Evolutionary conservation across 1,140 invertebrate genomes (phyloP).

Genomic region (roundworm (Caenorhabditis elegans)): WBcel235 BX284603.4:4430501-4431000

Average conservation of each 20-base stretch:
- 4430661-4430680: neutral
- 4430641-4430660: neutral
- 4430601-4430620: neutral
- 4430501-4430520: neutral
- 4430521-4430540: neutral
- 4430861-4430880: neutral
- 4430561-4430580: too few relatives aligned
- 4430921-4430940: neutral
- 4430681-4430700: too few relatives aligned
- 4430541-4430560: neutral
- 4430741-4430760: neutral
- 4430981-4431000: too few relatives aligned
- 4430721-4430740: neutral
- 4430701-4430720: neutral
- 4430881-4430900: too few relatives aligned
- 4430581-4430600: neutral
- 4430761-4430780: neutral
- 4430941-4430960: neutral
- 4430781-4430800: neutral
- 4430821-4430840: neutral
- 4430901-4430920: too few relatives aligned
- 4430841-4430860: neutral
- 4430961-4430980: too few relatives aligned
- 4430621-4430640: neutral
- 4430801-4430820: neutral